Percentiles rank a stretch among this genome's conserved stretches.
These are phyloP conservation scores for Smutsia temminckii DNA, from an alignment of 2,797 vertebrate species.

Conservation along the genomic window DNA sequence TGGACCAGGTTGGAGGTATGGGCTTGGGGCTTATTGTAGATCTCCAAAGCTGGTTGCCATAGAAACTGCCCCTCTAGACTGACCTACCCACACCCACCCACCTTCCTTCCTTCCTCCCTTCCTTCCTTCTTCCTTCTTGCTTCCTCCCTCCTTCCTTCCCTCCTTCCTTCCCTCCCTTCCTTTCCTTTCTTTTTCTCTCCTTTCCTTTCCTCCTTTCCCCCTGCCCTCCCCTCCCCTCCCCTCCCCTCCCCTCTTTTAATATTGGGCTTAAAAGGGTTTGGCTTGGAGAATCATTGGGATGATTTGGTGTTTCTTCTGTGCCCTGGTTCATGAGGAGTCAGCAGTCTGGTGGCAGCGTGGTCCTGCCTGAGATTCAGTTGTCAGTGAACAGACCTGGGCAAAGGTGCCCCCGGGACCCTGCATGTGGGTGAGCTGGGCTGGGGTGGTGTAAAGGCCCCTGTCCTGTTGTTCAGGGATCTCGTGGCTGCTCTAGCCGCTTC, in stretches of 20 bases:
- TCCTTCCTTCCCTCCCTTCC: too few relatives aligned
- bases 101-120: too few relatives aligned
- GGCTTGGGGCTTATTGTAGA: neutral
- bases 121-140: too few relatives aligned
- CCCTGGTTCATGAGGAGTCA: neutral
- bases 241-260: neutral
- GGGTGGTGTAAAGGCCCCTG: neutral
- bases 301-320: conserved; percentile 61
- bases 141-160: too few relatives aligned
- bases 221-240: neutral
- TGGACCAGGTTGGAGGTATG: neutral
- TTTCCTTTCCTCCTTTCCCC: too few relatives aligned
- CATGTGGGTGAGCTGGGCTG: accelerated
- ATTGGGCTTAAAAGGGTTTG: neutral
- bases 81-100: neutral
- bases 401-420: neutral
- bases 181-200: too few relatives aligned
- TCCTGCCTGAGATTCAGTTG: neutral
- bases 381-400: conserved; percentile 31
- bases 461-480: neutral
- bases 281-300: neutral
- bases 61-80: neutral
- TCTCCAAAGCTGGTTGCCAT: neutral
- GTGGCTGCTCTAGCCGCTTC: neutral
- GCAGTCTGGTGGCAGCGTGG: neutral